These are phyloP conservation scores for Bombus confusus DNA, from an alignment of 1,140 invertebrate genomes.

Conservation along the genomic window DNA sequence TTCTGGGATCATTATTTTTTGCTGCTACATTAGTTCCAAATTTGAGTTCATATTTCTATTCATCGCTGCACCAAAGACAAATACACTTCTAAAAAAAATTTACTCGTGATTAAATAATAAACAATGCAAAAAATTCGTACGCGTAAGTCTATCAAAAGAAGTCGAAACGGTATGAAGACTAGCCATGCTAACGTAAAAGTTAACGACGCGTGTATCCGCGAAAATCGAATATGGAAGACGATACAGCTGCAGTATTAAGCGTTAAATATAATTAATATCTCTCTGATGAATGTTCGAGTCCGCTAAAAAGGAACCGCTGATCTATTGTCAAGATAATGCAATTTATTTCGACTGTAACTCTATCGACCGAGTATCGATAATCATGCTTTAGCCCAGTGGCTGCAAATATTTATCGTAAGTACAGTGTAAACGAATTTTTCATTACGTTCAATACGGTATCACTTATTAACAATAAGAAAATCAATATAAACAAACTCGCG, in stretches of 20 bases:
- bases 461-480: too few species aligned
- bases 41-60: too few species aligned
- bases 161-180: neutral
- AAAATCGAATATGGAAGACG: conserved; percentile 41
- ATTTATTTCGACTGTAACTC: neutral
- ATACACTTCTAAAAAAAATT: too few species aligned
- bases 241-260: neutral
- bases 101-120: neutral
- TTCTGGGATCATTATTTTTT: too few species aligned
- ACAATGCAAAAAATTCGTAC: neutral
- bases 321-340: neutral
- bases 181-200: conserved; percentile 3
- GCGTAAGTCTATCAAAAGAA: neutral
- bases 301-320: neutral
- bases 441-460: neutral
- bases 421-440: neutral
- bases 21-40: too few species aligned
- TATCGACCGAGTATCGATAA: neutral
- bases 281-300: conserved; percentile 5
- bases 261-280: conserved; percentile 32
- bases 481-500: too few species aligned
- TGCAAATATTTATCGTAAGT: neutral
- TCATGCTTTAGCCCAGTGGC: too few species aligned
- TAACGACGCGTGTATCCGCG: conserved; percentile 45
- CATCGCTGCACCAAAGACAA: too few species aligned